Conservation (phyloP, 2,113 vertebrate genomes). For the Lanius ludovicianus region DNA sequence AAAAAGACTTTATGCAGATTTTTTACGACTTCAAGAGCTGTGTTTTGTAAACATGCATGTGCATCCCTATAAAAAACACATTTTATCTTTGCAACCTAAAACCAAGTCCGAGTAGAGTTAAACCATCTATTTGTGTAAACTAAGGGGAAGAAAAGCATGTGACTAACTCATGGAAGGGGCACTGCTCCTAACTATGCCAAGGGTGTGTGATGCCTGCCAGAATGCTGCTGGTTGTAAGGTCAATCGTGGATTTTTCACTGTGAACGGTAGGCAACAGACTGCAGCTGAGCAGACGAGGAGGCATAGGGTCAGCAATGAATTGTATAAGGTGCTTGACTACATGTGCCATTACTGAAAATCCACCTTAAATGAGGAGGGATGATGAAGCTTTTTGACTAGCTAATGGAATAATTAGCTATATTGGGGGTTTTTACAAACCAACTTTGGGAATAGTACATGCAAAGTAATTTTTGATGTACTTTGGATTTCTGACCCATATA, state of each 20-base stretch:
- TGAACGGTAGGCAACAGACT: background rate
- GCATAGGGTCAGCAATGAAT: background rate
- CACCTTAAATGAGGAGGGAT: background rate
- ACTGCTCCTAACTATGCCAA: background rate
- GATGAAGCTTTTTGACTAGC: background rate
- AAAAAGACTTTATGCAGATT: background rate
- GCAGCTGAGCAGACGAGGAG: background rate
- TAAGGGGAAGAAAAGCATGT: background rate
- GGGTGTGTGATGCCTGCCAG: background rate
- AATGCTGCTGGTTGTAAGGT: background rate
- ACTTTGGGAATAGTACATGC: background rate
- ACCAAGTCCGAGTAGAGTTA: background rate
- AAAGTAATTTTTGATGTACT: background rate
- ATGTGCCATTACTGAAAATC: background rate
- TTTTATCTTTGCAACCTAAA: background rate
- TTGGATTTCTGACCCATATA: background rate
- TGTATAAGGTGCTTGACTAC: background rate
- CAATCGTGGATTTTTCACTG: background rate
- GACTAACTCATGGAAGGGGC: background rate
- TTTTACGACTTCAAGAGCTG: background rate
- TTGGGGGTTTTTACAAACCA: background rate
- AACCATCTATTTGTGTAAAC: background rate
- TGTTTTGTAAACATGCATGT: background rate
- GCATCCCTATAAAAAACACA: background rate
- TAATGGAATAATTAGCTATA: background rate